Percentiles rank a stretch among this genome's conserved stretches.
Conservation (phyloP, 2,888 invertebrate species). For the Tiliacea aurago region DNA sequence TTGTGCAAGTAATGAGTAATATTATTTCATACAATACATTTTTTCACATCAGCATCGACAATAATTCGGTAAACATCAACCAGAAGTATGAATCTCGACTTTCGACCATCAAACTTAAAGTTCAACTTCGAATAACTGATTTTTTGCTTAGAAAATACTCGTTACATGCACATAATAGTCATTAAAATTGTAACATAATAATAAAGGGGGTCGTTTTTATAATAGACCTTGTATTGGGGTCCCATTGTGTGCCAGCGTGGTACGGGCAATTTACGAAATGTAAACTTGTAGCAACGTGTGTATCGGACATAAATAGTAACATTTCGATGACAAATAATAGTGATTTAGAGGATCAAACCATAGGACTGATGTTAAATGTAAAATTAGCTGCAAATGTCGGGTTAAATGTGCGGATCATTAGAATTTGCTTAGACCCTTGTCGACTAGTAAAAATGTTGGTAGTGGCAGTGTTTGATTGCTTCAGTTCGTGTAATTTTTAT, state of each 20-base stretch:
- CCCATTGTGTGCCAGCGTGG: slow-evolving; percentile 76
- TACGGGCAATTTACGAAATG: slow-evolving; percentile 84
- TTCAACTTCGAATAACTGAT: neutral
- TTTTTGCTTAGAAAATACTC: slow-evolving; percentile 46
- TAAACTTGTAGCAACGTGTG: slow-evolving; percentile 74
- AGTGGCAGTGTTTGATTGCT: slow-evolving; percentile 10
- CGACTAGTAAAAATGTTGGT: slow-evolving; percentile 19
- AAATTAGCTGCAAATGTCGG: slow-evolving; percentile 70
- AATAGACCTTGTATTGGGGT: slow-evolving; percentile 86
- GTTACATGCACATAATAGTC: slow-evolving; percentile 76
- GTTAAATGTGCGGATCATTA: slow-evolving; percentile 55
- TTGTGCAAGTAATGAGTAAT: slow-evolving; percentile 60
- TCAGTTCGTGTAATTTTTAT: neutral
- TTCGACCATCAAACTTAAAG: neutral
- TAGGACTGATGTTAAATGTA: slow-evolving; percentile 70
- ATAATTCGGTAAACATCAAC: slow-evolving; percentile 30
- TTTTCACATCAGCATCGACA: slow-evolving; percentile 52
- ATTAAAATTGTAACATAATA: slow-evolving; percentile 89
- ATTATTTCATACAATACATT: slow-evolving; percentile 58
- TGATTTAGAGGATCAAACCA: slow-evolving; percentile 81
- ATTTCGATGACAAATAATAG: slow-evolving; percentile 85
- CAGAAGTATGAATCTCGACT: slow-evolving; percentile 5
- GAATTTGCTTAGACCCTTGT: slow-evolving; percentile 11
- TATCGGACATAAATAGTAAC: slow-evolving; percentile 81
- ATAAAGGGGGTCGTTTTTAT: slow-evolving; percentile 83